Conservation (phyloP, 2,797 vertebrate species). For the Remorina albescens region DNA sequence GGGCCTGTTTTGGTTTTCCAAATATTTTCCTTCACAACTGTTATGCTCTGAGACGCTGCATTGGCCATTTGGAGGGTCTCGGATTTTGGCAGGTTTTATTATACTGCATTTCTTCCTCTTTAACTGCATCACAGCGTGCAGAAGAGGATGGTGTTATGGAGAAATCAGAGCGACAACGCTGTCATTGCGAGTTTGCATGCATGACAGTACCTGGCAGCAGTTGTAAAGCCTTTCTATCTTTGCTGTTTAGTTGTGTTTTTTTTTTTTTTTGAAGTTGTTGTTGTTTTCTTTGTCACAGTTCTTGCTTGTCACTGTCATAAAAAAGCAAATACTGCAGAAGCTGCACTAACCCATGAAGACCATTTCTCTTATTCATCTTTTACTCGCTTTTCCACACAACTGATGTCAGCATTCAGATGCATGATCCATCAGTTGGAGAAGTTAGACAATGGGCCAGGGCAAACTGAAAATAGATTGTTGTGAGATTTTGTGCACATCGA, state of each 20-base stretch:
- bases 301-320: conserved; percentile 28
- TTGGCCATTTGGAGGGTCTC: conserved; percentile 10
- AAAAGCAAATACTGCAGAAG: conserved; percentile 38
- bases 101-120: conserved; percentile 34
- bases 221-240: conserved; percentile 27
- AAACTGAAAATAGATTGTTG: conserved; percentile 53
- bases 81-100: conserved; percentile 39
- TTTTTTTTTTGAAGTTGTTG: too few species aligned
- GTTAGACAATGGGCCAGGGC: conserved; percentile 44
- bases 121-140: conserved; percentile 21
- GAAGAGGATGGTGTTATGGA: conserved; percentile 19
- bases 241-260: conserved; percentile 39
- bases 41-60: conserved; percentile 15
- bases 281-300: conserved; percentile 18
- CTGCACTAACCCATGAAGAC: conserved; percentile 34
- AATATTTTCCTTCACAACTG: conserved; percentile 27
- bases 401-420: conserved; percentile 38
- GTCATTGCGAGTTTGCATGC: conserved; percentile 42
- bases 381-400: conserved; percentile 29
- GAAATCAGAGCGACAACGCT: conserved; percentile 51
- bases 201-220: conserved; percentile 44
- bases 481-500: conserved; percentile 40
- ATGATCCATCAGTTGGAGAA: conserved; percentile 31
- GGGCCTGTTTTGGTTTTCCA: conserved; percentile 3
- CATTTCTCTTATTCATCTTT: conserved; percentile 11